Percentiles rank a stretch among this genome's conserved stretches.
phyloP scores from a whole-genome alignment of 2,113 vertebrate genomes.

The Uria lomvia region DNA sequence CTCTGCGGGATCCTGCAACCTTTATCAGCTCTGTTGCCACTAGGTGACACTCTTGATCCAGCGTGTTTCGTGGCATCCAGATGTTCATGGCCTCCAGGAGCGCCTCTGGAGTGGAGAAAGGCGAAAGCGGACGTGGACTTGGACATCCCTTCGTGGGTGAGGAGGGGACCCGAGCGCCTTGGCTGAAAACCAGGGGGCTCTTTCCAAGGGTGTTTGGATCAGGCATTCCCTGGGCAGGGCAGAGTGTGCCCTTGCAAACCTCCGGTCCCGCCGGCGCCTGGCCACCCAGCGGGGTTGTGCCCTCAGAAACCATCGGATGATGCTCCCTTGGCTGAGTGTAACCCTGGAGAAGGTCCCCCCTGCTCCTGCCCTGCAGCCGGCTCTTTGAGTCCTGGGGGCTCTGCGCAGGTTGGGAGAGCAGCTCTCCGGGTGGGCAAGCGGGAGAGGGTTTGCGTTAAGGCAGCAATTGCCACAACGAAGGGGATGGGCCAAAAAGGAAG shows the following conservation, averaged over 20 bases:
- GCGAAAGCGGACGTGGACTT: accelerated
- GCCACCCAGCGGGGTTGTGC: not conserved
- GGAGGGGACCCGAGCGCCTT: not conserved
- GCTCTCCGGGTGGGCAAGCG: accelerated
- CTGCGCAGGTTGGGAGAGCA: not conserved
- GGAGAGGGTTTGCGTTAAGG: not conserved
- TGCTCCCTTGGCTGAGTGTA: not conserved
- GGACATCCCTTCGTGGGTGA: not conserved
- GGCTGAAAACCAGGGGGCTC: not conserved
- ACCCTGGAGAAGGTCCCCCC: not conserved
- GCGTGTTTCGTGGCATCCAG: not conserved
- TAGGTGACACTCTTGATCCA: constrained; percentile 19
- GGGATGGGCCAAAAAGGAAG: not conserved
- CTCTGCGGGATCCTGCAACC: accelerated
- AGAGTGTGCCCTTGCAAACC: not conserved
- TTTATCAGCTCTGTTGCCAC: not conserved
- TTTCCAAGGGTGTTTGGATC: not conserved
- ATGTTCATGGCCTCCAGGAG: not conserved
- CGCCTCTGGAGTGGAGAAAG: not conserved
- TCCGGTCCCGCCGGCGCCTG: accelerated
- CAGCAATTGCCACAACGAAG: not conserved
- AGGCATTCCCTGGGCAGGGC: not conserved
- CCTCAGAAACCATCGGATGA: not conserved
- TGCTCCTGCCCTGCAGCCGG: not conserved
- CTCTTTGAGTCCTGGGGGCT: not conserved